A percentile compares a stretch with the other conserved stretches of the same genome.
Evolutionary conservation across 2,113 vertebrate species (phyloP).

Genomic region (Macaca mulatta): DNA sequence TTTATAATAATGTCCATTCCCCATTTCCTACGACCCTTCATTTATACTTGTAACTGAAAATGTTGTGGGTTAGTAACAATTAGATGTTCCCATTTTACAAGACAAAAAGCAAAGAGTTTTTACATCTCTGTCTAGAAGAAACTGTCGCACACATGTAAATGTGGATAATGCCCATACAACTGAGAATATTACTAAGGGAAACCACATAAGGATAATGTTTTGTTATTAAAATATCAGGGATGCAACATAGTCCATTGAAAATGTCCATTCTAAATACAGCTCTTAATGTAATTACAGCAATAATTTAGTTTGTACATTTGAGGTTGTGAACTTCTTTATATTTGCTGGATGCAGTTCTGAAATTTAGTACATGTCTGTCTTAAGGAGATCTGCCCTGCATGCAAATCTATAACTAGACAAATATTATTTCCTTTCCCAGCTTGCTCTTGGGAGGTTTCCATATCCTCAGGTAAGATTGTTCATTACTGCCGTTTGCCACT

Average conservation of each 20-base stretch:
- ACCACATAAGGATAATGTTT: not conserved
- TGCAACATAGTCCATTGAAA: slow-evolving; percentile 7
- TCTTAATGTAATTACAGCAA: slow-evolving; percentile 54
- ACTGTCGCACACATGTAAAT: not conserved
- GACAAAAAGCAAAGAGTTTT: not conserved
- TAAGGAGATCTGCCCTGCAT: slow-evolving; percentile 85
- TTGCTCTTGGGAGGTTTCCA: slow-evolving; percentile 98
- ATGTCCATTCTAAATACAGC: slow-evolving; percentile 82
- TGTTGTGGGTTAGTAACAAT: not conserved
- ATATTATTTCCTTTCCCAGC: slow-evolving; percentile 91
- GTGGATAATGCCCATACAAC: not conserved
- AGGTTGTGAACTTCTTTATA: slow-evolving; percentile 52
- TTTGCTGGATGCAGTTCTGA: slow-evolving; percentile 61
- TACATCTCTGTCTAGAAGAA: slow-evolving; percentile 19
- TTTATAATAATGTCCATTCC: not conserved
- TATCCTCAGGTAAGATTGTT: slow-evolving; percentile 97
- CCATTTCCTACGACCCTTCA: not conserved
- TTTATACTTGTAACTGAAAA: not conserved
- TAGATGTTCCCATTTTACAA: not conserved
- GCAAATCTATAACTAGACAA: slow-evolving; percentile 90
- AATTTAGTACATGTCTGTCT: slow-evolving; percentile 81
- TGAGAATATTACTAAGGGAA: slow-evolving; percentile 49
- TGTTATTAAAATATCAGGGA: not conserved
- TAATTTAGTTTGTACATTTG: slow-evolving; percentile 51
- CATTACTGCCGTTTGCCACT: slow-evolving; percentile 86